Base-by-base conservation (phyloP, 2,888 invertebrate genomes). In the Agrenia bidenticulata region DNA sequence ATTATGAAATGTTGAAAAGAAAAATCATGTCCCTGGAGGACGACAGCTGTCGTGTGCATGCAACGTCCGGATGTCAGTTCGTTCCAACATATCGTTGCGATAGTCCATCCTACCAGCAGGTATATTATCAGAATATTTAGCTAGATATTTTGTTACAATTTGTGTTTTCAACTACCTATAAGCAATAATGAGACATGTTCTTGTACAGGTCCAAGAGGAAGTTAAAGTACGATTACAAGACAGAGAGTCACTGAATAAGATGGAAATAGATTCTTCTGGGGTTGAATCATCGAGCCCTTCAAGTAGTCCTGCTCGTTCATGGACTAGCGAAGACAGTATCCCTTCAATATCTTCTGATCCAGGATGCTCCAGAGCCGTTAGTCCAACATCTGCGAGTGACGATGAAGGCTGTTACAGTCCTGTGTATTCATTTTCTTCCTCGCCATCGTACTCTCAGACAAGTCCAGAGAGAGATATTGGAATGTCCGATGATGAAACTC, bases 21-120 rank as follows among this genome's bases (percentile, higher is more conserved):
- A 66, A 66, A 57, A 67, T 70, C 32, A 61, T 63, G 5, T 66
- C 67, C 1, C 53, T 68, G 1, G 70, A 70, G 26, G 61, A 57
- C n/a, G 54, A 49, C 15, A 39, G 39, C 9, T 70, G 70, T 51
- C 60, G 60, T 1, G 62, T 66, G 15, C 70, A 70, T 50, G 21
- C 23, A 21, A 27, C 45, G 41, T 2, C 21, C 5, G 13, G n/a
- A 11, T 70, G 70, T 49, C 66, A 67, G 0, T 70, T 70, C 58
- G 61, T 45, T 19, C 70, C 70, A 17, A 54, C 50, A 19, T 70
- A 67, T 45, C 55, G 70, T 9, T 70, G 67, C 23, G 65, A 58
- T 26, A 70, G 70, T 32, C 70, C 70, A 17, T 65, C 65, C 24
- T 70, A 70, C 24, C 67, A 67, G 26, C 63, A 68, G 57, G 70